These are phyloP conservation scores for Heliocidaris tuberculata DNA, from an alignment of 35 echinoderm and acorn worm species.

Conservation along the genomic window DNA sequence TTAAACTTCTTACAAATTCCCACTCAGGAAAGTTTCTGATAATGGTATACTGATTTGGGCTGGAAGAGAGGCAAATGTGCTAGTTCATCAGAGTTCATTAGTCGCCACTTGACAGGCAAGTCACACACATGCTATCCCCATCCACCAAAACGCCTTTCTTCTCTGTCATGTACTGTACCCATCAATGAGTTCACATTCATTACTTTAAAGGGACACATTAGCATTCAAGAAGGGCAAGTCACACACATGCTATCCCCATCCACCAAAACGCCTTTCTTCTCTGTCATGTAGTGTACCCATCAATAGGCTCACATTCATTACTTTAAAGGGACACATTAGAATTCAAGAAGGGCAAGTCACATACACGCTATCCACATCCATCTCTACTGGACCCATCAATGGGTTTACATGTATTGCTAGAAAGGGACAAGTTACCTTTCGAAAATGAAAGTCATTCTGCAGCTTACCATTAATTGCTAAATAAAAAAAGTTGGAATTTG, in stretches of 20 bases:
- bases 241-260: neutral
- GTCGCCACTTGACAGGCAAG: slow-evolving; percentile 5
- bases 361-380: neutral
- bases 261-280: neutral
- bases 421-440: neutral
- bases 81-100: slow-evolving; percentile 12
- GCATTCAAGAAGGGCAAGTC: neutral
- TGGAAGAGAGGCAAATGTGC: neutral
- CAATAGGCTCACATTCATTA: neutral
- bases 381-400: neutral
- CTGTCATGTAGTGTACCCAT: neutral
- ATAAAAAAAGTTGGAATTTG: too few species aligned
- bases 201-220: neutral
- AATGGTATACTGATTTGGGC: neutral
- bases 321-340: neutral
- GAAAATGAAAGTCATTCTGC: neutral
- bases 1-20: too few species aligned
- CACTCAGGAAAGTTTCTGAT: too few species aligned
- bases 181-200: neutral
- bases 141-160: neutral
- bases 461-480: too few species aligned
- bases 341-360: neutral
- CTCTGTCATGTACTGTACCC: neutral
- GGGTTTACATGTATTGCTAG: neutral
- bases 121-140: slow-evolving; percentile 1